Evolutionary conservation across 2,797 vertebrate species (phyloP).

Genomic region (Jordanella pulchra): DNA sequence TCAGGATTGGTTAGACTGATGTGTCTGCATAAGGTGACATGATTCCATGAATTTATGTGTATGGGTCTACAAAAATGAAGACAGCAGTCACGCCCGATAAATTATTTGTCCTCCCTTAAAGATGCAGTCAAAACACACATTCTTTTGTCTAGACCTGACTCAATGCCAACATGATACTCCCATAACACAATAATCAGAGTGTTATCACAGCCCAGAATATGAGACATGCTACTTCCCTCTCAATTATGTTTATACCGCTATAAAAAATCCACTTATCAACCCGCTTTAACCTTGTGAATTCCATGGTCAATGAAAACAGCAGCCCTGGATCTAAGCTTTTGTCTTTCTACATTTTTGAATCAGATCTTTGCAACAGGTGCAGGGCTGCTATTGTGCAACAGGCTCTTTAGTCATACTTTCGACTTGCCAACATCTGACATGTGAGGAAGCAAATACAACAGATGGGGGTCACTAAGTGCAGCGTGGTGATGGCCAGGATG

Average conservation of each 20-base stretch:
- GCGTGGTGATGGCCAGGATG: conserved; percentile 48
- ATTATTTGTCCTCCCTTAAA: conserved; percentile 68
- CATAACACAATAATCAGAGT: conserved; percentile 66
- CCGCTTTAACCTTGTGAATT: conserved; percentile 64
- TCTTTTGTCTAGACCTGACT: conserved; percentile 80
- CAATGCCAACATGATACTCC: conserved; percentile 69
- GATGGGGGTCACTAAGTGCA: conserved; percentile 59
- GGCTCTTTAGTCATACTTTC: conserved; percentile 63
- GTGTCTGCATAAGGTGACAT: conserved; percentile 9
- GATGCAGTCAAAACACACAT: conserved; percentile 81
- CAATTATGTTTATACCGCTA: conserved; percentile 35
- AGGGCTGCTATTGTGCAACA: conserved; percentile 66
- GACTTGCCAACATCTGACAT: conserved; percentile 70
- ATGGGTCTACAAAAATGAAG: conserved; percentile 35
- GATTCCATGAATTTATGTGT: conserved; percentile 3
- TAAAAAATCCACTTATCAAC: conserved; percentile 64
- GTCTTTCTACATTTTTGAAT: conserved; percentile 39
- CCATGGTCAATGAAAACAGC: conserved; percentile 51
- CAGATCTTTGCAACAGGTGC: conserved; percentile 68
- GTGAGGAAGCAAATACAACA: conserved; percentile 63
- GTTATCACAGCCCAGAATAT: conserved; percentile 60
- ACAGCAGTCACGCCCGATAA: conserved; percentile 58
- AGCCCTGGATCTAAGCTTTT: conserved; percentile 36
- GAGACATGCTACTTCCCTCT: conserved; percentile 55
- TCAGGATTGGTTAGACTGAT: background rate